Conservation (phyloP, 2,797 vertebrate species). For the Pteropus rufus region DNA sequence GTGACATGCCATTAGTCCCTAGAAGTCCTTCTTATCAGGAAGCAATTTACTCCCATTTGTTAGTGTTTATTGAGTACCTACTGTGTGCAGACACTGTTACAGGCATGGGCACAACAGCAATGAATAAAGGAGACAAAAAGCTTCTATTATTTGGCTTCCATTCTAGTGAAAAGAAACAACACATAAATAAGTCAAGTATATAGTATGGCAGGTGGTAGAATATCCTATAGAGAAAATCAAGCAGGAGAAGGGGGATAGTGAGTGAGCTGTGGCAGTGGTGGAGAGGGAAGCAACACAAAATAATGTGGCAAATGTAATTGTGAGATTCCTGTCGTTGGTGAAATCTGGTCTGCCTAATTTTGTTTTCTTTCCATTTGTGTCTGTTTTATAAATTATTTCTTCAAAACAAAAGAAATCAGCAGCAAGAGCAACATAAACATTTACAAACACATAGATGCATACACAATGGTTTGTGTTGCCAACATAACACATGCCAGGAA, state of each 20-base stretch:
- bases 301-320: not conserved
- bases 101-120: not conserved
- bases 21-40: not conserved
- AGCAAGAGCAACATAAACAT: constrained; percentile 29
- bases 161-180: not conserved
- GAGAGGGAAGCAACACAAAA: not conserved
- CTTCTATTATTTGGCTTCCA: not conserved
- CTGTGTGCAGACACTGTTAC: not conserved
- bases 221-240: not conserved
- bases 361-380: constrained; percentile 32
- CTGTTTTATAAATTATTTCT: constrained; percentile 34
- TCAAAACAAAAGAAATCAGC: not conserved
- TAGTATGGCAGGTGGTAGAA: not conserved
- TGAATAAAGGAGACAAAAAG: not conserved
- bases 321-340: not conserved
- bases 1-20: not conserved
- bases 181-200: not conserved
- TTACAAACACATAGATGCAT: constrained; percentile 32
- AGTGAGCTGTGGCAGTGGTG: not conserved
- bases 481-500: constrained; percentile 31
- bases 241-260: not conserved
- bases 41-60: not conserved
- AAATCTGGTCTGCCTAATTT: constrained; percentile 26
- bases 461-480: constrained; percentile 33
- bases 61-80: not conserved